Evolutionary conservation across 2,888 invertebrate genomes (phyloP), one percentile per base, ranked within the genome.

Genomic region (Leptarthrus brevirostris): DNA sequence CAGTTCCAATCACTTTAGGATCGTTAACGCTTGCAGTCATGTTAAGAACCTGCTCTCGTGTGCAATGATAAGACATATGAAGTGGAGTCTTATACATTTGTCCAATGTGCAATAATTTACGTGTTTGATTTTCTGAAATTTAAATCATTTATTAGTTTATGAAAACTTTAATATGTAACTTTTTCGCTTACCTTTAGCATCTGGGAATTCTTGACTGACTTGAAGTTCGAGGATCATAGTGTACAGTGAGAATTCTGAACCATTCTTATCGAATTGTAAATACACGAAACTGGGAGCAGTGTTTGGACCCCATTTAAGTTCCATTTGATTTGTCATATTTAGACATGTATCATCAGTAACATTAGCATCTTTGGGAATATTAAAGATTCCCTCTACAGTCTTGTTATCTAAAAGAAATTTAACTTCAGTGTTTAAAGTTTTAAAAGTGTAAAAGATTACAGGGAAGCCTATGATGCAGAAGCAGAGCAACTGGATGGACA

Each of bases 31-130:
- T 78, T 70, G 81, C 80, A 20, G 87, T 87, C 80, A 92, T 83
- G 81, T 89, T 87, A 36, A 92, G 82, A 12, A 80, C 83, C 77
- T 91, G 89, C 66, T 87, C 81, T 66, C 88, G 87, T 30, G 86
- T 82, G 85, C 94, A 94, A 79, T 90, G 90, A 85, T 93, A 94
- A 0, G 94, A 94, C 79, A 90, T 89, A 49, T 86, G 85, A 40
- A 89, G 79, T 0, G 90, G 89, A 0, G 89, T 89, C 76, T 83
- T 81, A 84, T 92, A 93, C 76, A 87, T 87, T 1, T 83, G 79
- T 8, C 83, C 81, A 10, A 84, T 84, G 80, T 90, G 89, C 58
- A 84, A 80, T 75, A 90, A 80, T 12, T 6, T 40, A 12, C 40
- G 40, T 40, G 89, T 71, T 0, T 83, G 81, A 78, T 82, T 80